Evolutionary conservation across 2,888 invertebrate species (phyloP).

Genomic region (Scaptodrosophila latifasciaeformis): DNA sequence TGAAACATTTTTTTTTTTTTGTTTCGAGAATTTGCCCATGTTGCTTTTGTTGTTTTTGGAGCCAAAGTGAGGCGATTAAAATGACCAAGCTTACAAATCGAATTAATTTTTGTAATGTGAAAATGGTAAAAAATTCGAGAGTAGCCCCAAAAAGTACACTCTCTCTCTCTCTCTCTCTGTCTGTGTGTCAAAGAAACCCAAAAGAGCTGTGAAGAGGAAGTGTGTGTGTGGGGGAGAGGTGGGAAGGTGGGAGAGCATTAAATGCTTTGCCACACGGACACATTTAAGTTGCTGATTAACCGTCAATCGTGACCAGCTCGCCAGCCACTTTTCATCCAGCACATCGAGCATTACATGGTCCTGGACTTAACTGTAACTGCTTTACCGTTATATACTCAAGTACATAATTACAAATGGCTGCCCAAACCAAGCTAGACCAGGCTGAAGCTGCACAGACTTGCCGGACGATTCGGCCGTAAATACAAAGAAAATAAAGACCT

Average conservation of each 20-base stretch:
- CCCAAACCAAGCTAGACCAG: not conserved
- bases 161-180: no score
- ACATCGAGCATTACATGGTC: conserved; percentile 8
- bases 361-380: no score
- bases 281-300: conserved; percentile 69
- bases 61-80: conserved; percentile 63
- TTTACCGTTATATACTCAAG: conserved; percentile 50
- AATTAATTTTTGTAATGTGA: conserved; percentile 72
- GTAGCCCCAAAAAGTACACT: no score
- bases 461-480: no score
- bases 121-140: conserved; percentile 47
- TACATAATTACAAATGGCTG: conserved; percentile 37
- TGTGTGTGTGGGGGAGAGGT: no score
- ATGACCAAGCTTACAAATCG: conserved; percentile 71
- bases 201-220: no score
- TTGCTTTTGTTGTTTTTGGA: conserved; percentile 3
- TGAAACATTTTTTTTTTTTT: no score
- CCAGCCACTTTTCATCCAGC: conserved; percentile 9
- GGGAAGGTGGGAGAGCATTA: conserved; percentile 40
- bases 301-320: conserved; percentile 18
- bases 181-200: conserved; percentile 1
- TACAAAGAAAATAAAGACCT: conserved; percentile 57
- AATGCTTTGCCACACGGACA: conserved; percentile 62
- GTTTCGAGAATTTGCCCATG: not conserved
- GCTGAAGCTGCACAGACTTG: no score